phyloP scores from a whole-genome alignment of 2,797 vertebrate species.

The Sebastes vulpes region DNA sequence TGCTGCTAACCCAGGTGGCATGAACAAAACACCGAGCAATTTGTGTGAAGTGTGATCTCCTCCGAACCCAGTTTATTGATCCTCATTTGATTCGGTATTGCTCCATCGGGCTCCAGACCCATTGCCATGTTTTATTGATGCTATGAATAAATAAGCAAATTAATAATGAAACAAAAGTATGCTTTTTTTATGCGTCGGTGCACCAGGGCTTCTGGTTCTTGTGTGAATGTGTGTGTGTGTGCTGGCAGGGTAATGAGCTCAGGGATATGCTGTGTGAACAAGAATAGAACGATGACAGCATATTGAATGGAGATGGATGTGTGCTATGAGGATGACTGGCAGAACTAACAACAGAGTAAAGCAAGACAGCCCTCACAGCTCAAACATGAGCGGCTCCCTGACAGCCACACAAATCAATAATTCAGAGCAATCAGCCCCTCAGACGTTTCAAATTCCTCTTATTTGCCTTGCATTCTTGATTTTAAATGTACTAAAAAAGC shows the following conservation, averaged over 20 bases:
- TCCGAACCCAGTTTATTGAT: constrained; percentile 51
- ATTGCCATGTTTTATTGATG: constrained; percentile 70
- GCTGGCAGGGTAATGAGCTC: constrained; percentile 65
- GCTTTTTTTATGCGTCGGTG: constrained; percentile 52
- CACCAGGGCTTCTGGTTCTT: constrained; percentile 2
- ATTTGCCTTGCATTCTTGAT: constrained; percentile 41
- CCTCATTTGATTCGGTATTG: constrained; percentile 53
- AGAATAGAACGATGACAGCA: constrained; percentile 61
- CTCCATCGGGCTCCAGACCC: constrained; percentile 38
- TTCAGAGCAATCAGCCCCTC: constrained; percentile 50
- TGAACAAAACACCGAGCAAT: constrained; percentile 61
- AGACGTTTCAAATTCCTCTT: constrained; percentile 24
- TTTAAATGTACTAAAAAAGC: constrained; percentile 8
- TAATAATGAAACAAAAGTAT: constrained; percentile 78
- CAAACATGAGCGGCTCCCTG: constrained; percentile 34
- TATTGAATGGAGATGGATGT: constrained; percentile 77
- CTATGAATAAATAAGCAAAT: constrained; percentile 77
- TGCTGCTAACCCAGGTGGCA: constrained; percentile 30
- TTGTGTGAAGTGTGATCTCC: constrained; percentile 57
- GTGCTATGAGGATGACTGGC: constrained; percentile 65
- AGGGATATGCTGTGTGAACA: constrained; percentile 60
- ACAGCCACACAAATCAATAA: constrained; percentile 65
- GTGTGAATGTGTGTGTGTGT: not conserved
- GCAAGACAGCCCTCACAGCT: constrained; percentile 43
- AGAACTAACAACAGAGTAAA: constrained; percentile 66